phyloP scores from a whole-genome alignment of 2,888 invertebrate species.

The Deilephila porcellus region DNA sequence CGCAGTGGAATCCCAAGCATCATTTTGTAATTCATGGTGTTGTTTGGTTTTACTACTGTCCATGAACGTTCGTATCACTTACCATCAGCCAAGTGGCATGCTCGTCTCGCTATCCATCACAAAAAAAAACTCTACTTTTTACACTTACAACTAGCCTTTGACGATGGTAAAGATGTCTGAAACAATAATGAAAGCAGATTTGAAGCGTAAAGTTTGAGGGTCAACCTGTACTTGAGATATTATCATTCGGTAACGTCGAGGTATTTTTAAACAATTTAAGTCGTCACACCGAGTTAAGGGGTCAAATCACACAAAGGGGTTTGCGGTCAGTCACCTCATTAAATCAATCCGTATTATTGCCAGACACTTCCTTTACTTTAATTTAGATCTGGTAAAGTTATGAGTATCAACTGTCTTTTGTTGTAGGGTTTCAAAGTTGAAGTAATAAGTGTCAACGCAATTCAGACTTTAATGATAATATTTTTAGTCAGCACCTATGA shows the following conservation, averaged over 20 bases:
- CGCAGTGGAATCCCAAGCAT: no score
- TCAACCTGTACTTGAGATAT: not conserved
- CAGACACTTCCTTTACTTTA: slow-evolving; percentile 8
- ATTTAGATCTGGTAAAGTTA: not conserved
- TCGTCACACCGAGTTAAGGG: slow-evolving; percentile 5
- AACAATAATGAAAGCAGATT: not conserved
- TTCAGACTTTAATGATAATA: no score
- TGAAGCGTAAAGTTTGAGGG: not conserved
- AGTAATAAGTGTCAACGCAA: no score
- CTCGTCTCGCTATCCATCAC: no score
- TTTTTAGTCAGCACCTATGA: no score
- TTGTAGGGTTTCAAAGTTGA: not conserved
- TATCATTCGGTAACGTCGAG: not conserved
- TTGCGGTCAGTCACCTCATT: slow-evolving; percentile 22
- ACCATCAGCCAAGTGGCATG: no score
- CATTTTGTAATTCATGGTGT: no score
- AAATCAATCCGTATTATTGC: slow-evolving; percentile 7
- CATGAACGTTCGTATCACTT: no score
- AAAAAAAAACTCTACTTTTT: no score
- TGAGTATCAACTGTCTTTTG: not conserved
- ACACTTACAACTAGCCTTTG: no score
- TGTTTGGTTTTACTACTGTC: no score
- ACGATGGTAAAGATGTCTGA: no score
- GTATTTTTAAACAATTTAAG: slow-evolving; percentile 14
- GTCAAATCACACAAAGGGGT: slow-evolving; percentile 17